Evolutionary conservation across 2,797 vertebrate genomes (phyloP), one percentile per base, ranked within the genome.

Genomic region (Artibeus lituratus): DNA sequence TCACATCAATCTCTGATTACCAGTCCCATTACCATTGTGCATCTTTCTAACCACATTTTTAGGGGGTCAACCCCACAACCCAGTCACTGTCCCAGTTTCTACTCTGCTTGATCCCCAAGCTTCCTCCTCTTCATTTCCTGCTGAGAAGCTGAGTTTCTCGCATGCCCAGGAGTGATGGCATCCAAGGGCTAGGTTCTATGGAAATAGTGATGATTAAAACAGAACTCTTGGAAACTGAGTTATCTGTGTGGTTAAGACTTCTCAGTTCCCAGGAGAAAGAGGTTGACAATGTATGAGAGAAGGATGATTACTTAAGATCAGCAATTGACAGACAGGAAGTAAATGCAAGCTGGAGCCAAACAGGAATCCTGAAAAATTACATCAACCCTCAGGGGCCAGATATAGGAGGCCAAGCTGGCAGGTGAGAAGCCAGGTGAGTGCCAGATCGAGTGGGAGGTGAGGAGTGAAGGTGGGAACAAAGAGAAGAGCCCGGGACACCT

Each of bases 241-340:
- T 32, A 35, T 35, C 51, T 32, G 19, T 32, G 19, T 8, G 15
- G n/a, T 26, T 81, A 65, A 87, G 39, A 55, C 9, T 0, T 78
- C 65, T 57, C 92, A 0, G 29, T 9, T 44, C 82, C 42, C 47
- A 0, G 15, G 0, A 0, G 8, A 1, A 10, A 77, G 8, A 12
- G 10, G 67, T 57, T 44, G 42, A 49, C 4, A 16, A 2, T 2
- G 1, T n/a, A 62, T 39, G 57, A 3, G 29, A 57, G 5, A 7
- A 18, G 53, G 35, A 6, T 12, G 76, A 35, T 51, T 26, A 32
- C 16, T 16, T 26, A 21, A 55, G 37, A 77, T 39, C 11, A 26
- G 26, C 21, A 55, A 26, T 0, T 22, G 11, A 77, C 35, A 82
- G 39, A 21, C 19, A 24, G 19, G 53, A 91, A 80, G 32, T 22